Conservation (phyloP, 2,888 invertebrate genomes). For the Eristalinus sepulchralis region DNA sequence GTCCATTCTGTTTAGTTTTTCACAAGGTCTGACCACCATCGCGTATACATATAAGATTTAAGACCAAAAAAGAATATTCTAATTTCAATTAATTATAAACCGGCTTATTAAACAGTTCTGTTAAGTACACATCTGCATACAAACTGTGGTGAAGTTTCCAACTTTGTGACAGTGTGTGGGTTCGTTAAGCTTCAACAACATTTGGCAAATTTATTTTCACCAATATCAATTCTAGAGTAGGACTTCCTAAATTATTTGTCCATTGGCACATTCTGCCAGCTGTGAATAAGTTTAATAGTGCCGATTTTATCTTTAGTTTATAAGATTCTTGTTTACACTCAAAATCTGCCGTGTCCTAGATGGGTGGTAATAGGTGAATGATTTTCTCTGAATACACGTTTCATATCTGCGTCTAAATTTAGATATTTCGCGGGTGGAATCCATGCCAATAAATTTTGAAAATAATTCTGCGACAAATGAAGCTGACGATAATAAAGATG, state of each 20-base stretch:
- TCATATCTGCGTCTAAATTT: not conserved
- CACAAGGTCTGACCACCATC: too few relatives aligned
- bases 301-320: not conserved
- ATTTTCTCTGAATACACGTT: not conserved
- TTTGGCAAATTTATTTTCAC: not conserved
- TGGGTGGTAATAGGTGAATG: not conserved
- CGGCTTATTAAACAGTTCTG: not conserved
- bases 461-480: not conserved
- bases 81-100: not conserved
- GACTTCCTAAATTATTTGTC: not conserved
- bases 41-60: too few relatives aligned
- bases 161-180: not conserved
- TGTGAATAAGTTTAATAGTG: not conserved
- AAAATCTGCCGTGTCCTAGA: not conserved
- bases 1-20: too few relatives aligned
- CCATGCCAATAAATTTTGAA: slow-evolving; percentile 1
- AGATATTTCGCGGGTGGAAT: slow-evolving; percentile 1
- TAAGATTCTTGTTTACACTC: slow-evolving; percentile 3
- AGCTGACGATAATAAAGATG: not conserved
- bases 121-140: not conserved
- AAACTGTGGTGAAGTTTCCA: not conserved
- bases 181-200: too few relatives aligned
- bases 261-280: not conserved
- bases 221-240: not conserved
- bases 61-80: too few relatives aligned